Evolutionary conservation across 2,797 vertebrate genomes (phyloP), one percentile per base, ranked within the genome.

Genomic region (Falco rusticolus): DNA sequence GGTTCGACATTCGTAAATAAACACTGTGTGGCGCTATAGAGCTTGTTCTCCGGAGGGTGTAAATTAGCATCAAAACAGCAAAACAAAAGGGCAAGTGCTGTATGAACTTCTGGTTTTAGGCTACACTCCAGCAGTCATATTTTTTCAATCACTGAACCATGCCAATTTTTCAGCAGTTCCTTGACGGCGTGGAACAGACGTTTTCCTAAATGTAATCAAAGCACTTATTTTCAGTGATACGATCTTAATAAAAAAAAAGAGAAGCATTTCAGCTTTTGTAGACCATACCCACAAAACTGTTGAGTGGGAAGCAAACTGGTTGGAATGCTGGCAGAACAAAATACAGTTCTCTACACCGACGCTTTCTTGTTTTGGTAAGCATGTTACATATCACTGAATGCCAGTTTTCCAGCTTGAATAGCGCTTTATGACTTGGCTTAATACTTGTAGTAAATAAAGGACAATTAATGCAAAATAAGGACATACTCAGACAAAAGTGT

Each of bases 11-110:
- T 57, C 31, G 10, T n/a, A n/a, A 82, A 13, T 60, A 54, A 90
- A 89, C 97, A 82, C 95, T 93, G 11, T 82, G 93, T 94, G 97
- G 97, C 84, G 96, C 96, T 92, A 12, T 54, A 84, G 93, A 94
- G 85, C 95, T 95, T 85, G 16, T 72, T 86, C 16, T 71, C 33
- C 43, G 41, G 28, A 16, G 51, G 19, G 21, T 50, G 43, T 53
- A 39, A 56, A 39, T n/a, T 22, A 13, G 22, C 28, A 13, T 43
- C 18, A 28, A 37, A 72, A 12, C 20, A 71, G 41, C 11, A n/a
- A 89, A 43, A 25, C 21, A 17, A 43, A 94, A 61, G 69, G 22
- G 29, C 64, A 96, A 93, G 20, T 63, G 22, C n/a, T 47, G 1
- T 37, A 16, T 60, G 31, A 69, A 72, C 43, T 89, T 91, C 78